Base-by-base conservation (phyloP, 2,113 vertebrate genomes). In the Scolopax mira region DNA sequence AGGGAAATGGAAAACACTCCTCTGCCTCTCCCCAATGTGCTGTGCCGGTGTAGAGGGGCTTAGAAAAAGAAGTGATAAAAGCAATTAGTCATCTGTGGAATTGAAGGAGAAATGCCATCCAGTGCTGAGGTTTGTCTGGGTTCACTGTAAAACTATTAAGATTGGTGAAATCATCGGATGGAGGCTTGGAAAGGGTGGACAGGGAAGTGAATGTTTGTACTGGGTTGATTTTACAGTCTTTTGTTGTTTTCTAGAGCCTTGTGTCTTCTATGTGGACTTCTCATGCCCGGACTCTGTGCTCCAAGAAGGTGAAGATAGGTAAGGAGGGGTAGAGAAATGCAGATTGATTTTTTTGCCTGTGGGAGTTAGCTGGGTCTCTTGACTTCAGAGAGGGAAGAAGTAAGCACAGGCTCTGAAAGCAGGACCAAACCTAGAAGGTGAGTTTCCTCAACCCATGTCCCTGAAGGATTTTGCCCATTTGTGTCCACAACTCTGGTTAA, bases 341-440 rank as follows among this genome's bases (percentile, higher is more conserved):
- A 6, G 18, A 4, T 0, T 13, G 18, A 13, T 35, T 10, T 31
- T 70, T 91, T 51, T 73, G 64, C 46, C 25, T 1, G 0, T 48
- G n/a, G 51, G n/a, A 79, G n/a, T 41, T 23, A 44, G 10, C 44
- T 22, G 69, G 1, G 11, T 54, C 58, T 73, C 14, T 35, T 39
- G 31, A 1, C 46, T 75, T 31, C 31, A 39, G 60, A 64, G 27
- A 21, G 25, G n/a, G 52, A 35, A 66, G 39, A 27, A 48, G 22
- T 37, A 3, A 5, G 11, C 0, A 0, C 5, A 6, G 66, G 33
- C 27, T 62, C 58, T 65, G 37, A 46, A 35, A 79, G 58, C 27
- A 83, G 64, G 37, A 70, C 37, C 1, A 9, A 73, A 15, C 17
- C 25, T 41, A 49, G 31, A 9, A 49, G 21, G 24, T 51, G 35